Percentiles rank a stretch among this genome's conserved stretches.
Evolutionary conservation across 53 echinoderm and acorn worm species (phyloP).

Genomic region (Crossaster papposus): DNA sequence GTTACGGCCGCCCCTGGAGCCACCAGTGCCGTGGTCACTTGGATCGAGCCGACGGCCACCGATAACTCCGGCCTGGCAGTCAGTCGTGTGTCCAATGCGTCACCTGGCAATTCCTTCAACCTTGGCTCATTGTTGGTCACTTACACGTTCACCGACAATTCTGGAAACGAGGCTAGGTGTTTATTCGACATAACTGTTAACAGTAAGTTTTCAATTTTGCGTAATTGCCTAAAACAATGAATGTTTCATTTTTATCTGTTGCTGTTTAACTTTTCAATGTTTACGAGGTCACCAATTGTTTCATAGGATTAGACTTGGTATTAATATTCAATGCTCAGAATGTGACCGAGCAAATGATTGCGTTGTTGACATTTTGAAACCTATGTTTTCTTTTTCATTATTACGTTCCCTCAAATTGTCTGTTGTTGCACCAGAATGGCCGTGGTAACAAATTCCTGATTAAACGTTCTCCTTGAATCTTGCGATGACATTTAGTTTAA

Average conservation of each 20-base stretch:
- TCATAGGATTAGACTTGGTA: no score
- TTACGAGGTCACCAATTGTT: no score
- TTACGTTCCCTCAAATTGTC: no score
- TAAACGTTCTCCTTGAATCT: no score
- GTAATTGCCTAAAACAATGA: not conserved
- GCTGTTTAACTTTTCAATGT: no score
- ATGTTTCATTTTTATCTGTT: not conserved
- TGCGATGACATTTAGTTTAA: no score
- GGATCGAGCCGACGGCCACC: constrained; percentile 72
- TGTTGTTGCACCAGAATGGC: no score
- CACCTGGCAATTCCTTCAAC: constrained; percentile 59
- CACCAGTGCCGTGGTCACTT: constrained; percentile 42
- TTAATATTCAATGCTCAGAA: no score
- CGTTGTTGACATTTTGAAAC: no score
- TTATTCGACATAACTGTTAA: constrained; percentile 62
- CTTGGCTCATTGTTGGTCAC: constrained; percentile 67
- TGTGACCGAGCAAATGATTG: no score
- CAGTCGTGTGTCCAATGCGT: constrained; percentile 22
- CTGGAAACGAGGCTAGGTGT: constrained; percentile 64
- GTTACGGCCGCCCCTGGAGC: constrained; percentile 31
- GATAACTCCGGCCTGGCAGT: constrained; percentile 61
- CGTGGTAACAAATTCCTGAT: no score
- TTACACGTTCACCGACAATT: constrained; percentile 78
- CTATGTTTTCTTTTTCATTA: no score
- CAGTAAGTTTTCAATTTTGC: not conserved